Conservation (phyloP, 2,113 vertebrate species). For the Hippolais icterina region DNA sequence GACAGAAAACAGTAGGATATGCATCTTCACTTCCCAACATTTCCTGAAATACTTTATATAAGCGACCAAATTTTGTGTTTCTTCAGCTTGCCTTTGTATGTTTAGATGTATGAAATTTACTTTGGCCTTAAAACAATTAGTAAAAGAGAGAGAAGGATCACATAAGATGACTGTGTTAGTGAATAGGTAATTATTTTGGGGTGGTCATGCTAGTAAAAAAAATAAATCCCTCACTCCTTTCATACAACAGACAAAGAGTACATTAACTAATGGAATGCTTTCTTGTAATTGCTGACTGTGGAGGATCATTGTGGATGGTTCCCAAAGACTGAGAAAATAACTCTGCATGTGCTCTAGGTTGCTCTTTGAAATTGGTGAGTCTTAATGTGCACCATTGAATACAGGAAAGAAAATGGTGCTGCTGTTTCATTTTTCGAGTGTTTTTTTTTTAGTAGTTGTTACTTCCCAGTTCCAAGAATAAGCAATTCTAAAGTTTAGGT, state of each 20-base stretch:
- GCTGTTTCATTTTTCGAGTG: background rate
- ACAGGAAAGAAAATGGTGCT: background rate
- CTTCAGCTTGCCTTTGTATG: background rate
- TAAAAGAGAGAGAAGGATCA: background rate
- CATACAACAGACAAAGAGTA: background rate
- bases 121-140: background rate
- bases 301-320: background rate
- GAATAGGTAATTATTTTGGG: background rate
- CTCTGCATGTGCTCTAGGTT: background rate
- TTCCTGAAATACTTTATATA: background rate
- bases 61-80: background rate
- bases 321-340: background rate
- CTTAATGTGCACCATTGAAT: background rate
- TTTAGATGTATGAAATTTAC: background rate
- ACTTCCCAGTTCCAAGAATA: background rate
- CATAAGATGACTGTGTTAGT: background rate
- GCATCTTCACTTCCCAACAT: background rate
- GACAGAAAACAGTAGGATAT: background rate
- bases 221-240: background rate
- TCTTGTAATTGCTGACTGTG: background rate
- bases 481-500: background rate
- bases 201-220: background rate
- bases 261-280: background rate
- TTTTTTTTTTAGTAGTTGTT: background rate
- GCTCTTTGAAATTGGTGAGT: background rate